Conservation (phyloP, 1,140 invertebrate genomes). For the Heliconius hewitsoni region DNA sequence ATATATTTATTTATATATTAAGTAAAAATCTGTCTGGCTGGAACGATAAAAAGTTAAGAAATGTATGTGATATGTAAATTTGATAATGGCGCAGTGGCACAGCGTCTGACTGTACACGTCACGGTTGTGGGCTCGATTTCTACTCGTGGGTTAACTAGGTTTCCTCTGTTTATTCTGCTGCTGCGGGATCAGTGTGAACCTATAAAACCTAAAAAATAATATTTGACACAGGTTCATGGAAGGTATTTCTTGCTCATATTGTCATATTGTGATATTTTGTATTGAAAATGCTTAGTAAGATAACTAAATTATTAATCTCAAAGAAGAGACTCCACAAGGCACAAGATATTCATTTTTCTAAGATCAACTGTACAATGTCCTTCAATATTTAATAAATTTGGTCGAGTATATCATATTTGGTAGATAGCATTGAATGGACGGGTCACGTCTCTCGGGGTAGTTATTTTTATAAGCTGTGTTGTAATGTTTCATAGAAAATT, state of each 20-base stretch:
- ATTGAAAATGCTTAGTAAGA: neutral
- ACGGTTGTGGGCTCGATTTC: no score
- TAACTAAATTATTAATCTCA: neutral
- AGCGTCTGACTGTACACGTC: no score
- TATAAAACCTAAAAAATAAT: no score
- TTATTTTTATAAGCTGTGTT: neutral
- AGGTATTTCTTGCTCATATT: neutral
- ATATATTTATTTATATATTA: neutral
- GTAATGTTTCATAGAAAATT: neutral
- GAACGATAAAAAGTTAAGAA: neutral
- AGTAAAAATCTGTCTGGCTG: neutral
- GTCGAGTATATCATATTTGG: neutral
- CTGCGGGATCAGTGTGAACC: no score
- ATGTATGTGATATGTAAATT: no score
- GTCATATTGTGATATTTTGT: neutral
- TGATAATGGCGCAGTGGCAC: no score
- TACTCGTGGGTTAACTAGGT: no score
- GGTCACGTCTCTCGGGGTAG: neutral
- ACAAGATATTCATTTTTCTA: neutral
- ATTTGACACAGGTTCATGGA: neutral
- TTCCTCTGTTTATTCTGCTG: no score
- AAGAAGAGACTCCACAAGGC: neutral
- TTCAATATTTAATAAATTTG: conserved; percentile 7
- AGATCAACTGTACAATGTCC: neutral
- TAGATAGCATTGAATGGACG: neutral